These are phyloP conservation scores for Alosa alosa DNA, from an alignment of 2,113 vertebrate species.

Conservation along the genomic window DNA sequence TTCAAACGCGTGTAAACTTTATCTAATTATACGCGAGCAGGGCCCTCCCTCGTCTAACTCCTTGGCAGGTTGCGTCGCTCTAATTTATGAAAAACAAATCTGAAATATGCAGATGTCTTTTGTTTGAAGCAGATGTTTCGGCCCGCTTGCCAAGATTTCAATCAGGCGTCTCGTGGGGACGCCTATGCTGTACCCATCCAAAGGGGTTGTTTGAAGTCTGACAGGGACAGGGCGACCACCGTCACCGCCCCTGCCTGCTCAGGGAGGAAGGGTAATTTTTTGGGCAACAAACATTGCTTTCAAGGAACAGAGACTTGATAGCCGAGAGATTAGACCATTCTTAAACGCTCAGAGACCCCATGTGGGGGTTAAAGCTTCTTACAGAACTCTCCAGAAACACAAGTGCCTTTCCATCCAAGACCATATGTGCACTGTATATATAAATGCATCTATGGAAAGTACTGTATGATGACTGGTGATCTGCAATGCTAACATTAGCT, in stretches of 20 bases:
- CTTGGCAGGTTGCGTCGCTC: slow-evolving; percentile 95
- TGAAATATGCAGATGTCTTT: slow-evolving; percentile 99
- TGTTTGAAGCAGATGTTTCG: slow-evolving; percentile 99
- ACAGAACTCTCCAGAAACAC: background rate
- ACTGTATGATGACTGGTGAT: background rate
- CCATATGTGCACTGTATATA: background rate
- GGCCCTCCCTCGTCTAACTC: slow-evolving; percentile 83
- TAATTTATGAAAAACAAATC: slow-evolving; percentile 99
- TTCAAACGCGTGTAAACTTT: slow-evolving; percentile 97
- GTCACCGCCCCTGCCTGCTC: background rate
- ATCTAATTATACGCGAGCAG: slow-evolving; percentile 88
- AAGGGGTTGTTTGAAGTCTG: slow-evolving; percentile 76
- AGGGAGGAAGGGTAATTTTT: background rate
- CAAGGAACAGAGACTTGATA: slow-evolving; percentile 22
- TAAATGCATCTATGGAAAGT: background rate
- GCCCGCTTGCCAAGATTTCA: slow-evolving; percentile 92
- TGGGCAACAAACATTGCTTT: slow-evolving; percentile 23
- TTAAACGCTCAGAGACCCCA: background rate
- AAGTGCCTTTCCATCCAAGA: background rate
- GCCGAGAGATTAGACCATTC: background rate
- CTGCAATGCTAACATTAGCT: background rate
- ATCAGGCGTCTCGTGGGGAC: slow-evolving; percentile 85
- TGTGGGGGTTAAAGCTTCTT: background rate
- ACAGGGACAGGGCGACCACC: slow-evolving; percentile 62
- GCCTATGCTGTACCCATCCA: slow-evolving; percentile 71